phyloP scores from a whole-genome alignment of 2,797 vertebrate genomes.

The Macropodus opercularis region DNA sequence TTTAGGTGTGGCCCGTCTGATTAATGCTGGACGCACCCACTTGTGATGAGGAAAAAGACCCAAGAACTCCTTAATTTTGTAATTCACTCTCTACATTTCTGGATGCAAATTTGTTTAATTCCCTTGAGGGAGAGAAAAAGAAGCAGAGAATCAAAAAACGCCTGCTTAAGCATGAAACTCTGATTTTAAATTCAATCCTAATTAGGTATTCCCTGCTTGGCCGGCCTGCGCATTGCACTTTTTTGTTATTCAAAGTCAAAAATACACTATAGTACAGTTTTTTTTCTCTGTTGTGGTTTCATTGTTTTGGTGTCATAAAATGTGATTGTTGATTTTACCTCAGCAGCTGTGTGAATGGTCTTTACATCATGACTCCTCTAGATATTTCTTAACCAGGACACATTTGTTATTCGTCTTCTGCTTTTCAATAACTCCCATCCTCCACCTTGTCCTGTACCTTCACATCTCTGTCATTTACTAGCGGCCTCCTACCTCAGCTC shows the following conservation, averaged over 20 bases:
- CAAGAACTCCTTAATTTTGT: conserved; percentile 13
- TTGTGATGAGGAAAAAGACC: background rate
- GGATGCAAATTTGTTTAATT: conserved; percentile 14
- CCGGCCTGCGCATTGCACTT: background rate
- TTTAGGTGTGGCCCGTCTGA: no score
- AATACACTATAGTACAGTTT: conserved; percentile 19
- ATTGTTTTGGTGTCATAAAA: conserved; percentile 20
- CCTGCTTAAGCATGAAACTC: conserved; percentile 2
- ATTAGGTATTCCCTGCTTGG: conserved; percentile 34
- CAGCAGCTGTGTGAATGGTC: background rate
- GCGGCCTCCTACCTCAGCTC: conserved; percentile 8
- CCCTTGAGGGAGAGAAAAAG: background rate
- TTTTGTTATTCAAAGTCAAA: conserved; percentile 66
- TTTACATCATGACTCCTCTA: conserved; percentile 8
- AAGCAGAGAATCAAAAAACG: background rate
- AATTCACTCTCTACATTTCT: background rate
- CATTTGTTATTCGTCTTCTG: background rate
- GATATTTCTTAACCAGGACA: background rate
- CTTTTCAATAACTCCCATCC: conserved; percentile 14
- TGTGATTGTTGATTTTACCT: conserved; percentile 32
- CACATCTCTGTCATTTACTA: conserved; percentile 32
- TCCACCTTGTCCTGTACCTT: conserved; percentile 23
- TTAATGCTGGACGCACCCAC: no score
- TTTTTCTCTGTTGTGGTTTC: conserved; percentile 22
- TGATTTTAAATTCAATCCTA: conserved; percentile 9